These are phyloP conservation scores for Tinea trinotella DNA, from an alignment of 2,888 invertebrate genomes.

Conservation along the genomic window DNA sequence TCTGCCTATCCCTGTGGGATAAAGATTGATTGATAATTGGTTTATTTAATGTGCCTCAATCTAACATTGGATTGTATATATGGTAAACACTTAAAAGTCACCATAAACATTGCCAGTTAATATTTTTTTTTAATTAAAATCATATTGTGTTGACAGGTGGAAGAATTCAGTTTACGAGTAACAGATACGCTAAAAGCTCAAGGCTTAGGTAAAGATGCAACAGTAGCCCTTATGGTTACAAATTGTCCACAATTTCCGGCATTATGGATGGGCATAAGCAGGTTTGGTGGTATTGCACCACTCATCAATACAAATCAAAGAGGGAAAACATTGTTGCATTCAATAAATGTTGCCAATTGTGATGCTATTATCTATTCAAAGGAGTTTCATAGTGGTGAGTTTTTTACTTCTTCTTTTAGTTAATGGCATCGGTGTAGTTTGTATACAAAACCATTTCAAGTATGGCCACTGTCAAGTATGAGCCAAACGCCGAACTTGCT, in stretches of 20 bases:
- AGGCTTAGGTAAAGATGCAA: constrained; percentile 89
- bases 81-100: too few species aligned
- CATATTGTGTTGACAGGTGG: constrained; percentile 73
- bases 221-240: constrained; percentile 90
- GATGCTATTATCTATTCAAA: constrained; percentile 87
- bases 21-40: too few species aligned
- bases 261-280: constrained; percentile 93
- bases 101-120: too few species aligned
- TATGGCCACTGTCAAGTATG: too few species aligned
- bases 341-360: constrained; percentile 88
- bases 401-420: neutral
- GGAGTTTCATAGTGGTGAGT: constrained; percentile 76
- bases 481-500: too few species aligned
- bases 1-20: too few species aligned
- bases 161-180: constrained; percentile 88
- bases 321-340: constrained; percentile 87
- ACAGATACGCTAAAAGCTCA: constrained; percentile 84
- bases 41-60: too few species aligned
- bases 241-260: constrained; percentile 94
- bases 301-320: constrained; percentile 95
- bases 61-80: too few species aligned
- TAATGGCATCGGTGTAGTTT: too few species aligned
- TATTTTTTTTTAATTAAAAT: too few species aligned
- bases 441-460: neutral
- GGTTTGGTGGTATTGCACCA: constrained; percentile 87